Evolutionary conservation across 1,140 invertebrate species (phyloP).

Genomic region (Lepidurus couesii): DNA sequence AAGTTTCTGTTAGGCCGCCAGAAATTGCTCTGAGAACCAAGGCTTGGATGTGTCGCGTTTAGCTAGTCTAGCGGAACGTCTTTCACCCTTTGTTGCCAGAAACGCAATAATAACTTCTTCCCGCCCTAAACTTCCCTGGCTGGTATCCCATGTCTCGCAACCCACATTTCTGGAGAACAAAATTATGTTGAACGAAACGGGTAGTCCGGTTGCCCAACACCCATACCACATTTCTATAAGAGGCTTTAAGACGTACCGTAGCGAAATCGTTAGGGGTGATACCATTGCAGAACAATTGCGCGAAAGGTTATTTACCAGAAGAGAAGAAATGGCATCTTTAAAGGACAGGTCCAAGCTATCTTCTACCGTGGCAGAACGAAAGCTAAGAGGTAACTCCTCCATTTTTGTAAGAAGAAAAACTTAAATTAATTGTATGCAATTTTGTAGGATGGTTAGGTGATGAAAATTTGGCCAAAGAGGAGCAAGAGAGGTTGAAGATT

Average conservation of each 20-base stretch:
- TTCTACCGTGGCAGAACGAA: constrained; percentile 22
- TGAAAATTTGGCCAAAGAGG: constrained; percentile 45
- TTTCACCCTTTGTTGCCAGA: constrained; percentile 24
- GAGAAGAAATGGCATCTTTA: constrained; percentile 23
- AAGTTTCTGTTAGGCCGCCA: constrained; percentile 12
- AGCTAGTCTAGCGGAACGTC: background rate
- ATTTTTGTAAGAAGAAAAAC: background rate
- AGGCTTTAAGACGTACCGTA: constrained; percentile 68
- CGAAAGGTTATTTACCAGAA: constrained; percentile 36
- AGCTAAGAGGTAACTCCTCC: background rate
- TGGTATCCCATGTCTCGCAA: constrained; percentile 37
- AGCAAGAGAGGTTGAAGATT: constrained; percentile 69
- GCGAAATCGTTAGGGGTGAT: constrained; percentile 43
- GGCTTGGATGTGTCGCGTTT: constrained; percentile 23
- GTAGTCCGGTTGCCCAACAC: background rate
- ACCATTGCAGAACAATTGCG: constrained; percentile 31
- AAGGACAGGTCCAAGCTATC: constrained; percentile 26
- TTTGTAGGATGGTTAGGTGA: constrained; percentile 42
- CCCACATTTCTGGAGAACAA: constrained; percentile 39
- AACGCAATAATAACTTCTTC: constrained; percentile 21
- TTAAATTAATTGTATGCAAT: constrained; percentile 30
- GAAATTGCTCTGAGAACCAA: constrained; percentile 14
- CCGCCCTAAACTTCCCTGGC: constrained; percentile 34
- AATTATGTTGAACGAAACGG: constrained; percentile 28
- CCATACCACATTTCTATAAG: constrained; percentile 42